Base-by-base conservation (phyloP, 1,140 invertebrate genomes). In the Drosophila nigromelanica region DNA sequence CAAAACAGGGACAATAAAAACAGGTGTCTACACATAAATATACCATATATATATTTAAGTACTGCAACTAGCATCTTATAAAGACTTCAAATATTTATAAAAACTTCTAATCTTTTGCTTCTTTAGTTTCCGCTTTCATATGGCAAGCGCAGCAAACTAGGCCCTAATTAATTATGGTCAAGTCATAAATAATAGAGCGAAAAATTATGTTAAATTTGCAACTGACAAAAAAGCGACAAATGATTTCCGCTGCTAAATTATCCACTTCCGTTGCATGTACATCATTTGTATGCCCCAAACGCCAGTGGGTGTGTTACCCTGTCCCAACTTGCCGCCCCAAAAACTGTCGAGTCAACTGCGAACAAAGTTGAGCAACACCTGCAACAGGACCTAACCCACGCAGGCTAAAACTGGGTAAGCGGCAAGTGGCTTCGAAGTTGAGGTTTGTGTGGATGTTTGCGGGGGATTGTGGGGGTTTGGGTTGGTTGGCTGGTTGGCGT, bases 221-320 rank as follows among this genome's bases (percentile, higher is more conserved):
- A 66, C 63, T 82, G 78, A 74, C 82, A 85, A 87, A 79, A 67
- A 56, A 51, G 71, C 76, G 76, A 82, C 83, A 89, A 89, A 83
- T 89, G 48, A 83, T 75, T 83, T 89, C 83, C 83, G 79, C 42
- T 79, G 11, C 69, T 52, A 77, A 89, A 83, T 80, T 78, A 89
- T 73, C 73, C 79, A 83, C 79, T 77, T 89, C 83, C 83, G 83
- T 55, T 73, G 76, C 79, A 73, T 76, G 78, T 70, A 78, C 73
- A 73, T 71, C 58, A 71, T 81, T 80, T 82, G 58, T 69, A 27
- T 30, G 21, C 42, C 42, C 37, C 60, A 27, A 21, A 35, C 10
- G 18, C 12, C 27, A 4, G 8, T 10, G 27, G 5, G 27, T 27
- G 5, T 6, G 27, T 27, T 27, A 6, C 30, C 12, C 55, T 37